Base-by-base conservation (phyloP, 2,113 vertebrate genomes). In the Atlantisia rogersi region DNA sequence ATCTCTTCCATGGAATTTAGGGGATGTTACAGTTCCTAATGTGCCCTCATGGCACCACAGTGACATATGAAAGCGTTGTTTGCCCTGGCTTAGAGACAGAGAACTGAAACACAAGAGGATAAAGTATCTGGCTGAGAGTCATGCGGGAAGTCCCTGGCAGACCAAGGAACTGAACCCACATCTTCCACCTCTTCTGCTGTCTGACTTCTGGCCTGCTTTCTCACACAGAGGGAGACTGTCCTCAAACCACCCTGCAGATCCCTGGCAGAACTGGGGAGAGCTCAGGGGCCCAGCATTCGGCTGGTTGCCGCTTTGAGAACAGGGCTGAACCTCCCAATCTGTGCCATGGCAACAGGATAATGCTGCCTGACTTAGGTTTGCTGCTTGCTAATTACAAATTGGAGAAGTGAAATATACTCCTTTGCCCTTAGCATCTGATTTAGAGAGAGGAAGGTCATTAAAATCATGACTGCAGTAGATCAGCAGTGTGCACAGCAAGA, bases 391-490 rank as follows among this genome's bases (percentile, higher is more conserved):
- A 74, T 85, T 94, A 74, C 69, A 87, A 86, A 53, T 9, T 80
- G 70, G 78, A 88, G 81, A 83, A 92, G 40, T 55, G 85, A 91
- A 90, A 95, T 39, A n/a, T 8, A 67, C 22, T 73, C 50, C 55
- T 69, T 76, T 85, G 82, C 87, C 87, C 79, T 93, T 91, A 77
- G 94, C 59, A 74, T 65, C 71, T 92, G 85, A 96, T 92, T 95
- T 92, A 96, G 60, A 88, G 78, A 76, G 62, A 85, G 55, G 53
- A 85, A 94, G 90, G 92, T 94, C 92, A 70, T 80, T 82, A 76
- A 94, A 94, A 87, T 78, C 87, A 83, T 70, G 82, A 92, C 85
- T 93, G 90, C 90, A 79, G 74, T 69, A 92, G 90, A 93, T 85
- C 82, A 90, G 85, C 70, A 40, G 10, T 63, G 91, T 91, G 95